Evolutionary conservation across 2,888 invertebrate genomes (phyloP), one percentile per base, ranked within the genome.

Genomic region (Hyppa rectilinea): DNA sequence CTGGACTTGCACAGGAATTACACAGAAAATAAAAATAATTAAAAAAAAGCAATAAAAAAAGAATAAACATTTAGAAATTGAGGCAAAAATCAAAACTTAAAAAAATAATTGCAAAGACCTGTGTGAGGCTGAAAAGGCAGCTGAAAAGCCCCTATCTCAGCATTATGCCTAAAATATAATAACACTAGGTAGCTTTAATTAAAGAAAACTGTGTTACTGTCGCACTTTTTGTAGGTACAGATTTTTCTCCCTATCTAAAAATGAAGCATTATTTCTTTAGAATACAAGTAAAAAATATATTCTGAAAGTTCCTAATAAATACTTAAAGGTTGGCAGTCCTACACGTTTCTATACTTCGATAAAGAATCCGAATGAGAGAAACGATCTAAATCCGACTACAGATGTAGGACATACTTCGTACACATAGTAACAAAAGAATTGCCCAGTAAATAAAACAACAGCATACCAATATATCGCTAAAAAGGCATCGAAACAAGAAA

Each of bases 401-500:
- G 43, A 76, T 79, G 64, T 76, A 61, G 40, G 45, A 76, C 55
- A 50, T 61, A 60, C 76, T 71, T 60, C 47, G 66, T 60, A 65
- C 66, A 72, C 47, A 45, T 65, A 72, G 52, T 75, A 73, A 78
- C 71, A 84, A 82, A 84, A 78, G 78, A 78, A 84, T 81, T 52
- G 59, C 56, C 75, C 78, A 83, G 82, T 87, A 88, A 88, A 90
- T 91, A 90, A 90, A 90, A 89, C 85, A 90, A 87, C 82, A 72
- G 83, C 67, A 83, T 86, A 81, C 86, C 87, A 87, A 89, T 90
- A 89, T 88, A 90, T 89, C 78, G 86, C 85, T 83, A 82, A 87
- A 88, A 88, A 90, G 88, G 88, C 87, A 89, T 85, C 83, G 88
- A 85, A 90, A 90, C 87, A 90, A 90, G 86, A 89, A 91, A 91